phyloP scores from a whole-genome alignment of 2,797 vertebrate genomes.

The Gallirallus australis region DNA sequence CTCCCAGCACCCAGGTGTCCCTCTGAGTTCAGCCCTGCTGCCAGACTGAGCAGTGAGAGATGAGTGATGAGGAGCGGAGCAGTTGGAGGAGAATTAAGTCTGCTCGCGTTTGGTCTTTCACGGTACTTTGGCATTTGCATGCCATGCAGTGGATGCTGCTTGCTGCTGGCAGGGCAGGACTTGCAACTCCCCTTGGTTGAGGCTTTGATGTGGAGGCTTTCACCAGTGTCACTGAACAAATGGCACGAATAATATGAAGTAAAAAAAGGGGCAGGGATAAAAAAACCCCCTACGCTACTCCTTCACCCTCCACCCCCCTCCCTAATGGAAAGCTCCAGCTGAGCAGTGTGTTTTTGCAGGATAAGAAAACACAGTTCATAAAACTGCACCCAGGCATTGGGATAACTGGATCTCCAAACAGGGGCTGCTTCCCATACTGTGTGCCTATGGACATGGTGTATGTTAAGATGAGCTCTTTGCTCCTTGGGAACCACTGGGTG shows the following conservation, averaged over 20 bases:
- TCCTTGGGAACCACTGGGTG: background rate
- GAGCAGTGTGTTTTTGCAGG: background rate
- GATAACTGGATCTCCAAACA: background rate
- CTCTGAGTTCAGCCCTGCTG: background rate
- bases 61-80: background rate
- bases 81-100: constrained; percentile 3
- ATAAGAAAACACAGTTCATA: background rate
- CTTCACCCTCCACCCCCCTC: no score
- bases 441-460: background rate
- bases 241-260: background rate
- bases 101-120: background rate
- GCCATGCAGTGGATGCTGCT: background rate
- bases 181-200: background rate
- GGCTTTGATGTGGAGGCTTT: background rate
- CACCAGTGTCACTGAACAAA: background rate
- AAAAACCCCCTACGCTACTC: background rate
- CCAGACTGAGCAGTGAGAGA: background rate
- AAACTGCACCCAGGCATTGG: background rate
- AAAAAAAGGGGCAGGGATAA: background rate
- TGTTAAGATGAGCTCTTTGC: background rate
- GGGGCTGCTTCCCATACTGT: background rate
- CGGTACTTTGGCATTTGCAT: background rate
- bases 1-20: background rate
- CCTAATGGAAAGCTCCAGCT: background rate
- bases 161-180: background rate